Evolutionary conservation across 2,113 vertebrate species (phyloP).

Genomic region (Vulpes vulpes): DNA sequence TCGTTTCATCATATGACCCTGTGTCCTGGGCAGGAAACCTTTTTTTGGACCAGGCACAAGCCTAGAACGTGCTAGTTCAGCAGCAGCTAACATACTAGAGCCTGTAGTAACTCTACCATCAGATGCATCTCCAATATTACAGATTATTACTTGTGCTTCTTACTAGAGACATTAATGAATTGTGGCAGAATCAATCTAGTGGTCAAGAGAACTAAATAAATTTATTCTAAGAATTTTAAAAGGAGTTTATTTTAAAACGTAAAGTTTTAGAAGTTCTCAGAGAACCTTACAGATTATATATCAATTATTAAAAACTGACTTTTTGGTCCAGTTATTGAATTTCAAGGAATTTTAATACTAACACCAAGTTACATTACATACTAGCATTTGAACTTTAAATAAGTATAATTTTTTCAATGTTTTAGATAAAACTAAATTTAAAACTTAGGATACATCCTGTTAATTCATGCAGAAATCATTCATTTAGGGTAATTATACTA

Average conservation of each 20-base stretch:
- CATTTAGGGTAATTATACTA: not conserved
- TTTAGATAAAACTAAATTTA: constrained; percentile 36
- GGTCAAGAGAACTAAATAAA: constrained; percentile 5
- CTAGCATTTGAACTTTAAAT: constrained; percentile 13
- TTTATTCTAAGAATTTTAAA: constrained; percentile 37
- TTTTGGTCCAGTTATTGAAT: not conserved
- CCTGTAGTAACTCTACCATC: not conserved
- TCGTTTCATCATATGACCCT: constrained; percentile 71
- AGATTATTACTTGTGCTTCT: constrained; percentile 35
- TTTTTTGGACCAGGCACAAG: constrained; percentile 52
- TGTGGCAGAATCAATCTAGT: not conserved
- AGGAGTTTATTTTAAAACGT: constrained; percentile 30
- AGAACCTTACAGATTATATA: not conserved
- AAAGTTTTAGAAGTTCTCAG: constrained; percentile 34
- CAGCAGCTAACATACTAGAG: not conserved
- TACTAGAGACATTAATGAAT: not conserved
- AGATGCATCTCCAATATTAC: not conserved
- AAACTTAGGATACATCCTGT: not conserved
- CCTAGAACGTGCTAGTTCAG: constrained; percentile 57
- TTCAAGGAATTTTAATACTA: constrained; percentile 52
- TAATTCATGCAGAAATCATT: not conserved
- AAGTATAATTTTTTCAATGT: constrained; percentile 34
- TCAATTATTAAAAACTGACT: constrained; percentile 51
- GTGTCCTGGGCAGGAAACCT: constrained; percentile 53
- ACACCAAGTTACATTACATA: constrained; percentile 30